These are phyloP conservation scores for Spheniscus humboldti DNA, from an alignment of 2,797 vertebrate genomes.

Conservation along the genomic window DNA sequence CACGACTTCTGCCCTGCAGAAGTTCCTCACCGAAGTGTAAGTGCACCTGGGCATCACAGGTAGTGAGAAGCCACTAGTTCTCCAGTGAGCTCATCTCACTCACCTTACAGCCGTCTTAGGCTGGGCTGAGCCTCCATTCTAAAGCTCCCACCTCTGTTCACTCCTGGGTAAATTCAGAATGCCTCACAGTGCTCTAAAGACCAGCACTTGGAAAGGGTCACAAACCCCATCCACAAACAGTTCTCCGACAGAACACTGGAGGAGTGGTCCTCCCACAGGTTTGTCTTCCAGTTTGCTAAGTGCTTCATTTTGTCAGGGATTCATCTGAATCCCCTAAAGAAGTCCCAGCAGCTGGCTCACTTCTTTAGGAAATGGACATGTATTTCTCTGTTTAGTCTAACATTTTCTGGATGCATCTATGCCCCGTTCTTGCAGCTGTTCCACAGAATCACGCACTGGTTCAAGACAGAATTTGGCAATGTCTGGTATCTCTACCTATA, in stretches of 20 bases:
- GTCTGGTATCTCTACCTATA: not conserved
- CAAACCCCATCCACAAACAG: not conserved
- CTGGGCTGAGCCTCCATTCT: not conserved
- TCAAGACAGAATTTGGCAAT: not conserved
- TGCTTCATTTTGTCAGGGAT: not conserved
- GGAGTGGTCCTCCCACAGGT: not conserved
- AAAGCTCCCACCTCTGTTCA: not conserved
- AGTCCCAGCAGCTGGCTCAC: not conserved
- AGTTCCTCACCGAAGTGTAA: not conserved
- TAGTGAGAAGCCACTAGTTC: not conserved
- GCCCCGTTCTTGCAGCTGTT: not conserved
- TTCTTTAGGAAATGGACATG: not conserved
- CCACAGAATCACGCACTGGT: not conserved
- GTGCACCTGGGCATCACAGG: not conserved
- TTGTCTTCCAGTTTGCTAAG: not conserved
- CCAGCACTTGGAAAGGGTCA: not conserved
- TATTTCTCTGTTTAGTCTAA: not conserved
- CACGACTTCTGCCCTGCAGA: not conserved
- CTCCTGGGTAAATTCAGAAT: not conserved
- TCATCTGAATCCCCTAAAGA: not conserved
- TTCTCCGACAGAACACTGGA: not conserved
- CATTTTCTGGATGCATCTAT: not conserved
- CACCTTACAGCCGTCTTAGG: not conserved
- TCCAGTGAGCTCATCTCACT: not conserved
- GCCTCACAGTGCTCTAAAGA: not conserved